Evolutionary conservation across 2,888 invertebrate genomes (phyloP).

Genomic region (Archaeoteleia sp.): DNA sequence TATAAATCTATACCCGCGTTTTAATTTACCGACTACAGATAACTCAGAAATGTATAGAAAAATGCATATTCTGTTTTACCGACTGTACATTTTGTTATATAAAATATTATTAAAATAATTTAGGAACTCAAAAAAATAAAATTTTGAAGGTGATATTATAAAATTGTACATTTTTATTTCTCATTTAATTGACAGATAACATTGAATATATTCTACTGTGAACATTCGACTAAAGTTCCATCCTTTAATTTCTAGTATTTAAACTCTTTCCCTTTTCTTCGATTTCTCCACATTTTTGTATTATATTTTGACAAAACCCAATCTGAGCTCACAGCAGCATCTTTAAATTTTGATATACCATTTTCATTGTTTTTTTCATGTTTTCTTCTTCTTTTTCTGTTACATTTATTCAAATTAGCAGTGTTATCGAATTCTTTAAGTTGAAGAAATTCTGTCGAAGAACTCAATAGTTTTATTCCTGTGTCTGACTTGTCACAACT

Average conservation of each 20-base stretch:
- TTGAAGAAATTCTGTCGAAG: conserved; percentile 51
- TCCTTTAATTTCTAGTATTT: conserved; percentile 62
- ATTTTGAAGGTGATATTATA: no score
- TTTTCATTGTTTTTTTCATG: conserved; percentile 33
- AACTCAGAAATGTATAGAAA: no score
- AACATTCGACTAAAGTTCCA: conserved; percentile 59
- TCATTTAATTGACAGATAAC: no score
- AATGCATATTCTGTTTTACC: no score
- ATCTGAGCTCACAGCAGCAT: conserved; percentile 61
- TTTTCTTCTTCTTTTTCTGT: conserved; percentile 30
- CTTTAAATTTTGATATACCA: conserved; percentile 55
- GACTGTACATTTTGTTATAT: no score
- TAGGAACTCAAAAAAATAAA: no score
- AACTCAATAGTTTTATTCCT: conserved; percentile 63
- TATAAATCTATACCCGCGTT: no score
- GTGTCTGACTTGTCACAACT: conserved; percentile 1
- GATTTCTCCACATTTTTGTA: conserved; percentile 62
- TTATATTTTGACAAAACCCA: conserved; percentile 61
- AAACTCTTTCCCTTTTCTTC: conserved; percentile 59
- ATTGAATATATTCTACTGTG: no score
- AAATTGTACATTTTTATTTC: no score
- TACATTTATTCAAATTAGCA: conserved; percentile 9
- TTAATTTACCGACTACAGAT: no score
- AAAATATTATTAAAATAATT: no score
- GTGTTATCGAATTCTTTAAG: conserved; percentile 7